Evolutionary conservation across 2,113 vertebrate species (phyloP).

Genomic region (Benitochromis conjunctus): DNA sequence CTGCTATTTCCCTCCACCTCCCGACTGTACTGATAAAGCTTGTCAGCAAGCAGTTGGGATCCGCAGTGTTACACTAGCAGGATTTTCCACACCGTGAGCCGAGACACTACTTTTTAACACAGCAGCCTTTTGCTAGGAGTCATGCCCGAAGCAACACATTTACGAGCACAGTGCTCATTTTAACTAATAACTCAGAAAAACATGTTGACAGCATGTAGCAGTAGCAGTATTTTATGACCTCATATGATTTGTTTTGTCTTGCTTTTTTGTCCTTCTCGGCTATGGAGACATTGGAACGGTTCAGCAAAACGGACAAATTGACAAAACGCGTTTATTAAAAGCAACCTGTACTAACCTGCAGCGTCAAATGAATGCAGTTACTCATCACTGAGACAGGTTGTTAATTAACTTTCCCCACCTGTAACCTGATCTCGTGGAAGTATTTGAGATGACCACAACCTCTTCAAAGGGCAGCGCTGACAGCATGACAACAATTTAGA

Average conservation of each 20-base stretch:
- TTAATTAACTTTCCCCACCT: not conserved
- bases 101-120: not conserved
- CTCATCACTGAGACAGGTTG: not conserved
- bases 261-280: not conserved
- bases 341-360: not conserved
- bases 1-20: constrained; percentile 8
- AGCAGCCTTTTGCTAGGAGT: not conserved
- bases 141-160: not conserved
- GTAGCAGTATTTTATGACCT: not conserved
- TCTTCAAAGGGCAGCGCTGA: not conserved
- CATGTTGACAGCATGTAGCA: not conserved
- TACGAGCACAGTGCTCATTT: not conserved
- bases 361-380: not conserved
- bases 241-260: not conserved
- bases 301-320: not conserved
- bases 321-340: not conserved
- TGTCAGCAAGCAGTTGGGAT: constrained; percentile 30
- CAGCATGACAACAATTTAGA: not conserved
- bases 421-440: not conserved
- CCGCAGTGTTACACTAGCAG: constrained; percentile 9
- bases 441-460: not conserved
- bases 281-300: not conserved
- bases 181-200: not conserved
- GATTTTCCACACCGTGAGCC: constrained; percentile 19
- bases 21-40: constrained; percentile 52